Percentiles rank a stretch among this genome's conserved stretches.
These are phyloP conservation scores for Anser cygnoides DNA, from an alignment of 2,113 vertebrate genomes.

Conservation along the genomic window DNA sequence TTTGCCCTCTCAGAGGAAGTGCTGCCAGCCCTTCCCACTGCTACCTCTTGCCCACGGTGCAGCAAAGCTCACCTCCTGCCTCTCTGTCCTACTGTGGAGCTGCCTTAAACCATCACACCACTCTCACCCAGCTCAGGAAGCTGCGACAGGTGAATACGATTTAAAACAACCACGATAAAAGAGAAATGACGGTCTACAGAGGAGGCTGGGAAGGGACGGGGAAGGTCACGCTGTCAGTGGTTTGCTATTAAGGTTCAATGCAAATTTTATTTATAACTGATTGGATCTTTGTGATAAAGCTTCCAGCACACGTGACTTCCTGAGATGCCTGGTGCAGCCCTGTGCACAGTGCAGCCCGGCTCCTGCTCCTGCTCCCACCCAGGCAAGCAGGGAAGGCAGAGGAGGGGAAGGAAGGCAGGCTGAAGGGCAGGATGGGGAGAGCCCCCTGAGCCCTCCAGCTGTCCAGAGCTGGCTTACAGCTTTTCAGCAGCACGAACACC, in stretches of 20 bases:
- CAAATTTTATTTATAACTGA: background rate
- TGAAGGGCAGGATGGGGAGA: background rate
- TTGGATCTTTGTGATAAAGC: background rate
- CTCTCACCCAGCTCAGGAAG: background rate
- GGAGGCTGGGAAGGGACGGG: background rate
- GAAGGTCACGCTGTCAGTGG: background rate
- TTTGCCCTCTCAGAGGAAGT: background rate
- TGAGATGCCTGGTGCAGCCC: background rate
- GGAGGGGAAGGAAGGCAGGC: background rate
- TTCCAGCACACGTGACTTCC: background rate
- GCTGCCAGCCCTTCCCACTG: background rate
- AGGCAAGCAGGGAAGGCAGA: background rate
- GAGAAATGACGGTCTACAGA: background rate
- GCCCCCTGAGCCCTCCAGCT: background rate
- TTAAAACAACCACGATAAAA: background rate
- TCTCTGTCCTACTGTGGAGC: rapidly evolving
- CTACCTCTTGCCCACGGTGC: background rate
- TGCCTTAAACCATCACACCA: background rate
- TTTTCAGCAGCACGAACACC: background rate
- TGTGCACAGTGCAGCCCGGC: background rate
- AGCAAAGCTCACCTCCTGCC: background rate
- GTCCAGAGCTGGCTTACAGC: background rate
- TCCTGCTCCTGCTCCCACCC: background rate
- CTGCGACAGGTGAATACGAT: background rate
- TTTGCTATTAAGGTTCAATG: background rate